Percentiles rank a stretch among this genome's conserved stretches.
Conservation (phyloP, 2,797 vertebrate genomes). For the Buphagus erythrorhynchus region DNA sequence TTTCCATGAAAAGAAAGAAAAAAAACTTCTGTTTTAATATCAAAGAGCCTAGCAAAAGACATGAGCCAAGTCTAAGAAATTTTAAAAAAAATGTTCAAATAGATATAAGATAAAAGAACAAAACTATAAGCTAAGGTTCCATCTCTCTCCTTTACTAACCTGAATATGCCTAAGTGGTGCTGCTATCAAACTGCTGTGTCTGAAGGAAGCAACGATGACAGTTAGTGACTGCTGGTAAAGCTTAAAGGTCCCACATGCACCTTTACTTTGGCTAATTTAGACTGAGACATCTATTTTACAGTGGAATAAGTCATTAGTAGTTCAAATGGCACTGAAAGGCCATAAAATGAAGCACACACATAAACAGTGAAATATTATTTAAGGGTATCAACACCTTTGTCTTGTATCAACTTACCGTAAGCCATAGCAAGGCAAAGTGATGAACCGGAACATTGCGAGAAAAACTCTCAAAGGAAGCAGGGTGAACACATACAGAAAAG, state of each 20-base stretch:
- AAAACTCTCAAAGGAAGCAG: slow-evolving; percentile 92
- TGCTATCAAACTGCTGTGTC: not conserved
- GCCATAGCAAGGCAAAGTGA: slow-evolving; percentile 93
- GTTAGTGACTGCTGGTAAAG: not conserved
- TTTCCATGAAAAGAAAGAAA: not conserved
- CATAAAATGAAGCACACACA: not conserved
- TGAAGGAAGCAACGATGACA: not conserved
- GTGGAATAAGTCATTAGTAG: not conserved
- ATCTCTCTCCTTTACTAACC: not conserved
- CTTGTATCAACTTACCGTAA: slow-evolving; percentile 85
- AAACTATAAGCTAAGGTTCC: not conserved
- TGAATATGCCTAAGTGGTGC: not conserved
- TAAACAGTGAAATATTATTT: not conserved
- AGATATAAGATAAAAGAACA: not conserved
- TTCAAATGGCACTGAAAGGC: not conserved
- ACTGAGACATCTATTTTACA: not conserved
- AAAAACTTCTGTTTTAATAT: not conserved
- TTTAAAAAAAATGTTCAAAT: not conserved
- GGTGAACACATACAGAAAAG: slow-evolving; percentile 97
- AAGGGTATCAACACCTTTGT: not conserved
- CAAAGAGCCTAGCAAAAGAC: not conserved
- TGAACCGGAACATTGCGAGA: slow-evolving; percentile 89
- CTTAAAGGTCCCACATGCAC: not conserved
- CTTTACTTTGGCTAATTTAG: not conserved
- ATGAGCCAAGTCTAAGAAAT: not conserved